phyloP scores from a whole-genome alignment of 2,113 vertebrate species.

The Rhinolophus ferrumequinum region DNA sequence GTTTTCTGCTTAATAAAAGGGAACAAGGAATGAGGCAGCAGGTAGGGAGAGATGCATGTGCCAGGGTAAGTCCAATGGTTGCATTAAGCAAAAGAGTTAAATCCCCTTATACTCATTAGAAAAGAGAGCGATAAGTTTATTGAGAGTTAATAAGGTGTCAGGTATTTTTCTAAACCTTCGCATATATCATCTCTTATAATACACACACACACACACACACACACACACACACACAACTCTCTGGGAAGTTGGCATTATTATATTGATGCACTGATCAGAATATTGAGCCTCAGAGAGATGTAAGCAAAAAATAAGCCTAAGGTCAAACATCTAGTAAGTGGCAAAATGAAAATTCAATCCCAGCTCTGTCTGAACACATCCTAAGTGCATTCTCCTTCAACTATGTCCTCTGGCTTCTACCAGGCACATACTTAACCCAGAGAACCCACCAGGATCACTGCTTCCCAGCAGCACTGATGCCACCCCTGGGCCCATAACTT shows the following conservation, averaged over 20 bases:
- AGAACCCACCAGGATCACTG: neutral
- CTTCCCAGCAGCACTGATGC: neutral
- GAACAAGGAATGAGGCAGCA: neutral
- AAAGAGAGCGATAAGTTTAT: neutral
- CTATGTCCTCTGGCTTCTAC: neutral
- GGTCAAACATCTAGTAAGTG: slow-evolving; percentile 14
- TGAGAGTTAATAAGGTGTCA: neutral
- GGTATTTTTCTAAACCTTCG: neutral
- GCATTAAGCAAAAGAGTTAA: neutral
- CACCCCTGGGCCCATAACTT: neutral
- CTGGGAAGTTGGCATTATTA: neutral
- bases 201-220: neutral
- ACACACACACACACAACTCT: neutral
- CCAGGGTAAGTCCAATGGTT: neutral
- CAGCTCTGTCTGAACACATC: neutral
- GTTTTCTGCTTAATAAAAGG: neutral
- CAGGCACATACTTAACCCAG: neutral
- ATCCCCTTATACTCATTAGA: neutral
- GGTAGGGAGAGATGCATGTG: neutral
- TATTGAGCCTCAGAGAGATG: neutral
- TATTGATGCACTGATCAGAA: neutral
- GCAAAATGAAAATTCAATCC: slow-evolving; percentile 30
- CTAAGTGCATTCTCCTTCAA: neutral
- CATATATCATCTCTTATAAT: neutral
- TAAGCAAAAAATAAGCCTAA: slow-evolving; percentile 5